Evolutionary conservation across 2,797 vertebrate species (phyloP).

Genomic region (Muscicapa striata): DNA sequence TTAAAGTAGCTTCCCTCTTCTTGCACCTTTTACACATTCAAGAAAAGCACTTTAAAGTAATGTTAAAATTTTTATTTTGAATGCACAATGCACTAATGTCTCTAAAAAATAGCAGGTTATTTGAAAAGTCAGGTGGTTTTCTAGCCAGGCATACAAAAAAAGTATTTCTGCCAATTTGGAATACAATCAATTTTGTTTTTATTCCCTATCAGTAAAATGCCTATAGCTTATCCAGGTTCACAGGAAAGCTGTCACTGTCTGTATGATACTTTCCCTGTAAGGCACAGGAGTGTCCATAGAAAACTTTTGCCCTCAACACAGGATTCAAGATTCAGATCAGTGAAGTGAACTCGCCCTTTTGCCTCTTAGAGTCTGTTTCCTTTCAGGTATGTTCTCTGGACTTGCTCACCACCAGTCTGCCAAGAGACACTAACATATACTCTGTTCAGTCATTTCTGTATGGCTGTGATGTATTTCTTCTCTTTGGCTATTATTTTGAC

Average conservation of each 20-base stretch:
- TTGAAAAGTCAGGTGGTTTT: background rate
- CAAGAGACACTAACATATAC: background rate
- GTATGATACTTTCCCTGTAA: background rate
- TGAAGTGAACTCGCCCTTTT: background rate
- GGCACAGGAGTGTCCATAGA: background rate
- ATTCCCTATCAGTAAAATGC: background rate
- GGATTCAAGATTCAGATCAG: background rate
- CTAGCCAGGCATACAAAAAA: background rate
- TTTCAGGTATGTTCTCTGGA: background rate
- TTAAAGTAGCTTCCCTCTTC: background rate
- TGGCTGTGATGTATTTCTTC: background rate
- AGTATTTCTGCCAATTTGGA: background rate
- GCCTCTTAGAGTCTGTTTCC: background rate
- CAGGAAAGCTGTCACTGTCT: background rate
- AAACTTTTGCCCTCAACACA: background rate
- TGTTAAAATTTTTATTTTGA: background rate
- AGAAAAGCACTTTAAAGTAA: background rate
- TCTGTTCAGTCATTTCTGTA: background rate
- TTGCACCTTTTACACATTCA: background rate
- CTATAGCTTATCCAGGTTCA: background rate
- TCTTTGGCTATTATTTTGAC: background rate
- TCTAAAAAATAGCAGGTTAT: background rate
- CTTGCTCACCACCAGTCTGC: background rate
- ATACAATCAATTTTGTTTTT: background rate
- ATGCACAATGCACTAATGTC: background rate